Conservation (phyloP, 2,797 vertebrate species). For the Phrynocephalus guinanensis region DNA sequence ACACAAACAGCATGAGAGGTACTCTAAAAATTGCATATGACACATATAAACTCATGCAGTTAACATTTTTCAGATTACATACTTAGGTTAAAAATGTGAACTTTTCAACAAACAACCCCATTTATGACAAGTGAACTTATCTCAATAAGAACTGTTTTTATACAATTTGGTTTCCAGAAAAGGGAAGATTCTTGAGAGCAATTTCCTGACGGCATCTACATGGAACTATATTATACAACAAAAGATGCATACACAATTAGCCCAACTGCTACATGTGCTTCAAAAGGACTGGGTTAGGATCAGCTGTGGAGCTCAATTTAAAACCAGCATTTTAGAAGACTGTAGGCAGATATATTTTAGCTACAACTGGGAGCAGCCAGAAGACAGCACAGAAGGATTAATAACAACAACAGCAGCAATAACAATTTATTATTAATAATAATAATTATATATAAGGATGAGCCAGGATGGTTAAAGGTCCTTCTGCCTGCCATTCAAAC, state of each 20-base stretch:
- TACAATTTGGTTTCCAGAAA: not conserved
- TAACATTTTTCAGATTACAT: slow-evolving; percentile 19
- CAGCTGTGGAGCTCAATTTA: not conserved
- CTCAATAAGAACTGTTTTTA: not conserved
- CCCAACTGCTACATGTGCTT: not conserved
- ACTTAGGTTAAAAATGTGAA: not conserved
- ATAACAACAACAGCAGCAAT: too few species aligned
- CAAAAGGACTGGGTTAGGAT: too few species aligned
- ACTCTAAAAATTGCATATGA: not conserved
- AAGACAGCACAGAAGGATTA: too few species aligned
- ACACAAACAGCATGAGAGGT: not conserved
- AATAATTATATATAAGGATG: not conserved
- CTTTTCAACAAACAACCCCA: not conserved
- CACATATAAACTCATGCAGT: not conserved
- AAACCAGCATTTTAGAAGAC: not conserved
- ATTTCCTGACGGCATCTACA: not conserved
- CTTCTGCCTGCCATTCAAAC: not conserved
- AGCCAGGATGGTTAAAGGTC: not conserved
- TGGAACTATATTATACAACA: not conserved
- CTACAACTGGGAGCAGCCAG: not conserved
- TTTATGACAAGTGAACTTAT: not conserved
- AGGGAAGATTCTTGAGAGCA: not conserved
- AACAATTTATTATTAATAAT: too few species aligned
- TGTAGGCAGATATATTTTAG: not conserved
- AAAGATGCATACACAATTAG: not conserved